A percentile compares a stretch with the other conserved stretches of the same genome.
Conservation (phyloP, 2,888 invertebrate genomes). For the Philaethria dido region DNA sequence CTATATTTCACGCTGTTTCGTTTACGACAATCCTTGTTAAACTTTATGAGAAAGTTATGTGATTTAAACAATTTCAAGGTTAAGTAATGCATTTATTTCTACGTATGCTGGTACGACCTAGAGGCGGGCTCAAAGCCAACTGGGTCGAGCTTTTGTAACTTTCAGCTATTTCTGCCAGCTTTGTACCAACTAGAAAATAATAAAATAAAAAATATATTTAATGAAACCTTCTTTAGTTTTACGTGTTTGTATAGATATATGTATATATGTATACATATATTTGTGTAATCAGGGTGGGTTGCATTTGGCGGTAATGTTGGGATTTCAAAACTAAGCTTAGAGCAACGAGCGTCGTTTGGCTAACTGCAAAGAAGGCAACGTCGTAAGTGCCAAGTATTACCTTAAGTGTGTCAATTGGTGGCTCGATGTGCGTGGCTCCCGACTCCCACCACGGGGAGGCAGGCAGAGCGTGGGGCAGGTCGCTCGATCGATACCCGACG, state of each 20-base stretch:
- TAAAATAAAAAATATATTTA: slow-evolving; percentile 43
- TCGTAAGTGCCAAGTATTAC: slow-evolving; percentile 78
- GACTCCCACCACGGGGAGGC: slow-evolving; percentile 61
- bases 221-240: slow-evolving; percentile 33
- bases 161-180: slow-evolving; percentile 66
- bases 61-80: slow-evolving; percentile 54
- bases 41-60: slow-evolving; percentile 25
- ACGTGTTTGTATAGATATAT: not conserved
- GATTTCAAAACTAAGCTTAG: slow-evolving; percentile 40
- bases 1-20: not conserved
- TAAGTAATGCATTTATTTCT: slow-evolving; percentile 58
- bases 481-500: slow-evolving; percentile 87
- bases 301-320: slow-evolving; percentile 33
- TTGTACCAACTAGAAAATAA: slow-evolving; percentile 51
- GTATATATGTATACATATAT: slow-evolving; percentile 14
- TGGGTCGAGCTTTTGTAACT: slow-evolving; percentile 79
- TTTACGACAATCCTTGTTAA: not conserved
- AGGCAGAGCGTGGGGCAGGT: slow-evolving; percentile 80
- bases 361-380: slow-evolving; percentile 61
- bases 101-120: slow-evolving; percentile 60
- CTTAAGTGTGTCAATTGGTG: slow-evolving; percentile 84
- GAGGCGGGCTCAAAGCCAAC: slow-evolving; percentile 75
- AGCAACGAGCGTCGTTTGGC: slow-evolving; percentile 44
- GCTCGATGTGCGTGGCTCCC: slow-evolving; percentile 80
- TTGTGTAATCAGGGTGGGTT: slow-evolving; percentile 38